Percentiles rank a stretch among this genome's conserved stretches.
phyloP scores from a whole-genome alignment of 2,888 invertebrate species.

The Plagodis pulveraria region DNA sequence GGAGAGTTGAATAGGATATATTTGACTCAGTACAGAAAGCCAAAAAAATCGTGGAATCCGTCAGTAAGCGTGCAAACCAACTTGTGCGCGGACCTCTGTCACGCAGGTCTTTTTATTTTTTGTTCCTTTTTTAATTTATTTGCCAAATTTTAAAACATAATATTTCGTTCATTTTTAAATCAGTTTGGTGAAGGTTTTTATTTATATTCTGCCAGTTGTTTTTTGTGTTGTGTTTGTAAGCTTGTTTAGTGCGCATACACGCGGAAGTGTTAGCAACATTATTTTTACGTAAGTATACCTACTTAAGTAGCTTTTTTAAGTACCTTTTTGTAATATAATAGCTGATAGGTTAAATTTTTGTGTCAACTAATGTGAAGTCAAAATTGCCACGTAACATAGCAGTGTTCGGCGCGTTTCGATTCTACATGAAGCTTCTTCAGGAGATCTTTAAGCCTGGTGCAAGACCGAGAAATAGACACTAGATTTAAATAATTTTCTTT shows the following conservation, averaged over 20 bases:
- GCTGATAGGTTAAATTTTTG: no score
- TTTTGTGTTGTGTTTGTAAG: constrained; percentile 1
- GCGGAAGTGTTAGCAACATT: not conserved
- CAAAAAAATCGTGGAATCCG: constrained; percentile 50
- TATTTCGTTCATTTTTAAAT: constrained; percentile 10
- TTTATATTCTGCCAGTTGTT: not conserved
- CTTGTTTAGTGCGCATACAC: constrained; percentile 20
- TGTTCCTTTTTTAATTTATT: constrained; percentile 30
- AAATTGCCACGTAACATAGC: no score
- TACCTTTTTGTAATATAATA: no score
- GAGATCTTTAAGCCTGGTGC: no score
- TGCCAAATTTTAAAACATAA: constrained; percentile 25
- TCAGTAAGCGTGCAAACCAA: constrained; percentile 66
- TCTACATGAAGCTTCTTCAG: no score
- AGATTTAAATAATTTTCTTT: no score
- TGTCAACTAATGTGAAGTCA: no score
- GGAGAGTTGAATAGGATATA: constrained; percentile 81
- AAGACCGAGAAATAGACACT: no score
- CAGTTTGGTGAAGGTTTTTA: constrained; percentile 6
- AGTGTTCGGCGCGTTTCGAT: no score
- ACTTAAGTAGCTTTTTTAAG: no score
- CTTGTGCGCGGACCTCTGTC: constrained; percentile 77
- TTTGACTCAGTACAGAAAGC: constrained; percentile 74
- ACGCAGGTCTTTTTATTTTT: constrained; percentile 65
- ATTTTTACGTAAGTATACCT: not conserved